These are phyloP conservation scores for Carcina quercana DNA, from an alignment of 2,888 invertebrate species.

Conservation along the genomic window DNA sequence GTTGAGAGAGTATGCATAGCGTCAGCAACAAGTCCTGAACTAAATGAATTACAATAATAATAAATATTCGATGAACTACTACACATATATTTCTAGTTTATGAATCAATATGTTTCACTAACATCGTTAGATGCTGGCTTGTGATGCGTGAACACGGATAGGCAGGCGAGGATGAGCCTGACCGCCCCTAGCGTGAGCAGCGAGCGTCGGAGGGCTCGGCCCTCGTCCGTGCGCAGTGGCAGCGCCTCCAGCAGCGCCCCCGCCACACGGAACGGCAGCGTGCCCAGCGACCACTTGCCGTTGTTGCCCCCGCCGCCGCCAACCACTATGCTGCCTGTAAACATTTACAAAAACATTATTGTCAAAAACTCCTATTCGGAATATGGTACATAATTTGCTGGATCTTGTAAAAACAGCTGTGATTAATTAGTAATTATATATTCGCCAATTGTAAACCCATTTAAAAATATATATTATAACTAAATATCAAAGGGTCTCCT, in stretches of 20 bases:
- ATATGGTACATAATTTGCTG: no score
- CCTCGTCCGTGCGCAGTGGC: constrained; percentile 84
- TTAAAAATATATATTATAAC: no score
- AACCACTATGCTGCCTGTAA: constrained; percentile 49
- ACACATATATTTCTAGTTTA: no score
- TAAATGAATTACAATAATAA: no score
- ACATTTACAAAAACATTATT: not conserved
- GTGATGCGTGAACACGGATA: constrained; percentile 92
- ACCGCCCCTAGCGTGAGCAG: constrained; percentile 90
- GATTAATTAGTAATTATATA: no score
- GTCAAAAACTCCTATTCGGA: not conserved
- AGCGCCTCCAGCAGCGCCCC: constrained; percentile 85
- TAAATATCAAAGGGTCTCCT: no score
- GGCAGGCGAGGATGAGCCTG: constrained; percentile 88
- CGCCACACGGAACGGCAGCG: constrained; percentile 86
- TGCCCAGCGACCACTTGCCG: constrained; percentile 52
- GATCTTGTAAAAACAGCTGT: no score
- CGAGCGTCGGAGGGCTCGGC: constrained; percentile 81
- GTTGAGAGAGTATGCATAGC: no score
- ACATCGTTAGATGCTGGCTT: constrained; percentile 67
- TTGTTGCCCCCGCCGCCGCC: constrained; percentile 24
- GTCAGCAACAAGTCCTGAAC: no score
- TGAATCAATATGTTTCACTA: no score
- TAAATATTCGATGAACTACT: no score
- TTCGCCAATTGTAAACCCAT: no score